Evolutionary conservation across 2,888 invertebrate species (phyloP).

Genomic region (Apodemia zela): DNA sequence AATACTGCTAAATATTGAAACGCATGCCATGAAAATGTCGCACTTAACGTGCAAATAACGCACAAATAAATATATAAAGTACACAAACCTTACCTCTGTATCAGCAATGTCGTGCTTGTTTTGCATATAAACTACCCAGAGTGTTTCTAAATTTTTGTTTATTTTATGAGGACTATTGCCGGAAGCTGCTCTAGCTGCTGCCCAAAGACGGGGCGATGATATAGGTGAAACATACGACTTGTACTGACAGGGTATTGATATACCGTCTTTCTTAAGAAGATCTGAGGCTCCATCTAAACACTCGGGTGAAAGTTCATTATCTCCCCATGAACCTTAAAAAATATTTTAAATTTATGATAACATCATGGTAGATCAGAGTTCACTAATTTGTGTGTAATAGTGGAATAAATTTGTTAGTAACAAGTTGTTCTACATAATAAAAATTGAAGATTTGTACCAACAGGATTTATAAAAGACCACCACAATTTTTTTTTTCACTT

Average conservation of each 20-base stretch:
- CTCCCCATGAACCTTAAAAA: constrained; percentile 91
- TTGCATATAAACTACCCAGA: constrained; percentile 95
- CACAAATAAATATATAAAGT: neutral
- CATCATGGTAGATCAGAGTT: neutral
- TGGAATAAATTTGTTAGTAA: too few species aligned
- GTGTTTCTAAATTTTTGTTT: constrained; percentile 84
- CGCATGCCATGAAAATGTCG: neutral
- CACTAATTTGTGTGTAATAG: too few species aligned
- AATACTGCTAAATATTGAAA: too few species aligned
- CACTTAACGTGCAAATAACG: neutral
- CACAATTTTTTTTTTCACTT: too few species aligned
- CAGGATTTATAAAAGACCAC: too few species aligned
- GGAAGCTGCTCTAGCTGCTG: constrained; percentile 81
- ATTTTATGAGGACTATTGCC: constrained; percentile 43
- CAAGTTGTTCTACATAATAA: too few species aligned
- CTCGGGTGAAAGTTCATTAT: constrained; percentile 99
- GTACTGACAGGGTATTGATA: constrained; percentile 93
- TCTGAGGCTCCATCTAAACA: constrained; percentile 96
- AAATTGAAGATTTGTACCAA: too few species aligned
- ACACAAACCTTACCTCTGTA: constrained; percentile 60
- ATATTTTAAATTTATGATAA: neutral
- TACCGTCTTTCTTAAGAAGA: constrained; percentile 90
- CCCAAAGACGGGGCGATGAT: constrained; percentile 93
- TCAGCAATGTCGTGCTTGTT: constrained; percentile 90
- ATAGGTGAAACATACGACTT: constrained; percentile 95